Conservation (phyloP, 2,113 vertebrate species). For the Coryphaenoides rupestris region DNA sequence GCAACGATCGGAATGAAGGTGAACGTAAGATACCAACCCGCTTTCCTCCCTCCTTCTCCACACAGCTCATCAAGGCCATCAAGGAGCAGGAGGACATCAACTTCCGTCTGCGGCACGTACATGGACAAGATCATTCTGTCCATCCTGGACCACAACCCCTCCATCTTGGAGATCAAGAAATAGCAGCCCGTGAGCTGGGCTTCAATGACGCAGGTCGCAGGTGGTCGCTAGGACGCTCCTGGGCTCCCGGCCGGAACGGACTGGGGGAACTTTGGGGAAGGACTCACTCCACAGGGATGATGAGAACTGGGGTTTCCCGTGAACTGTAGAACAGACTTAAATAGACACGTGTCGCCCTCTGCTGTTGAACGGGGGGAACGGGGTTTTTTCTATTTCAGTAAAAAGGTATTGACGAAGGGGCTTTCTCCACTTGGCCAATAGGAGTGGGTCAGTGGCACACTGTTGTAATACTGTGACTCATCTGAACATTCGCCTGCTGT, state of each 20-base stretch:
- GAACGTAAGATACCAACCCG: too few species aligned
- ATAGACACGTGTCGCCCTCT: conserved; percentile 47
- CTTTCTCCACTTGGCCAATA: conserved; percentile 36
- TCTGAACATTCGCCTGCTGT: conserved; percentile 12
- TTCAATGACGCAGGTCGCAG: too few species aligned
- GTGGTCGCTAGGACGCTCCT: conserved; percentile 30
- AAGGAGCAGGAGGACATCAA: conserved; percentile 98
- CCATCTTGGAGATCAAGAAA: conserved; percentile 96
- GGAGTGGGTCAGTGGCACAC: conserved; percentile 30
- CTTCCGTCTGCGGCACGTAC: conserved; percentile 88
- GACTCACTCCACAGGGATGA: conserved; percentile 34
- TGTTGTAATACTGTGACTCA: conserved; percentile 28
- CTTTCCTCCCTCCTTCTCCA: conserved; percentile 17
- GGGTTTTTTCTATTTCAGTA: too few species aligned
- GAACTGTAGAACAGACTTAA: conserved; percentile 12
- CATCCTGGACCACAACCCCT: conserved; percentile 96
- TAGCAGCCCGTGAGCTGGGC: conserved; percentile 61
- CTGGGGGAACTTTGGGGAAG: conserved; percentile 8
- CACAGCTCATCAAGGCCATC: conserved; percentile 93
- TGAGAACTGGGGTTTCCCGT: conserved; percentile 6
- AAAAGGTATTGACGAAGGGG: neutral
- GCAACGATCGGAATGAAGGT: too few species aligned
- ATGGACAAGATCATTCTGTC: conserved; percentile 99
- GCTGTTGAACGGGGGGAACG: conserved; percentile 42
- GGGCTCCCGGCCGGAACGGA: conserved; percentile 14